Base-by-base conservation (phyloP, 2,888 invertebrate species). In the Callyntrura sp. region DNA sequence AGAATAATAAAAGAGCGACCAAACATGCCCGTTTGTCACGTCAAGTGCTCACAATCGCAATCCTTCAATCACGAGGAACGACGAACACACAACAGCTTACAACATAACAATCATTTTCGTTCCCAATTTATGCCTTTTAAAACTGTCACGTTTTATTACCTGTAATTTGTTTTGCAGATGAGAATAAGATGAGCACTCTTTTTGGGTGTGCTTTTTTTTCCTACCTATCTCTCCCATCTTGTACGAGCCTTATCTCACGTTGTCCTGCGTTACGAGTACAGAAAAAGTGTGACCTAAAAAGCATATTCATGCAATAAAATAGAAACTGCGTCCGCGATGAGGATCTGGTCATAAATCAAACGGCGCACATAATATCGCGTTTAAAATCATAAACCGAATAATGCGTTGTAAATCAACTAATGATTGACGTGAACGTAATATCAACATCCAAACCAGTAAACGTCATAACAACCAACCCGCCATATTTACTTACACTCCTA, bases 71-170 rank as follows among this genome's bases (percentile, higher is more conserved):
- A 65, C 65, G 65, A n/a, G n/a, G n/a, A n/a, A n/a, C n/a, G n/a
- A n/a, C n/a, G n/a, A n/a, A 65, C 35, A 65, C 57, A 35, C 14
- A 35, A 14, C 3, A 65, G 14, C 60, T 28, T 11, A 28, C 35
- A 70, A 62, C n/a, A n/a, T 25, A 28, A 62, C 60, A 60, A 17
- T 20, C 17, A 62, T 62, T n/a, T n/a, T n/a, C n/a, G n/a, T n/a
- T n/a, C n/a, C n/a, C n/a, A 23, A 70, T 35, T 68, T 35, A 70
- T 70, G 17, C 70, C 43, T 35, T 9, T 68, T 70, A 43, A 28
- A 68, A 70, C 70, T 62, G 70, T 70, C 70, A 70, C 35, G 70
- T 43, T 70, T 70, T 70, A 70, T 70, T 70, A n/a, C 12, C 3
- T 70, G 17, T 43, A 70, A 70, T 70, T 70, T 70, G 70, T 70